These are phyloP conservation scores for Spilarctia lutea DNA, from an alignment of 2,888 invertebrate genomes.

Conservation along the genomic window DNA sequence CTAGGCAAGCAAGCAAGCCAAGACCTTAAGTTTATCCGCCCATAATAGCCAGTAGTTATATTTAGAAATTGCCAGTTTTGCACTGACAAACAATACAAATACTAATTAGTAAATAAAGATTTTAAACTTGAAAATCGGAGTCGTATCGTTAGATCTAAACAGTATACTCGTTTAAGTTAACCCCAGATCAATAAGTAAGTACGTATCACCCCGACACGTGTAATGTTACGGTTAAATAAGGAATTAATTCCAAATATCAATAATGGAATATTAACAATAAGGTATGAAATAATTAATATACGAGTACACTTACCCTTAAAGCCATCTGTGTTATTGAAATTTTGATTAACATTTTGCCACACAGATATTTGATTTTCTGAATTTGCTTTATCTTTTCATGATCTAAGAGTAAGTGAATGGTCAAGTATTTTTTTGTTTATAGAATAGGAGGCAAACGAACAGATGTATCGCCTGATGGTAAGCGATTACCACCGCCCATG, in stretches of 20 bases:
- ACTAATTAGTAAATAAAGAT: too few relatives aligned
- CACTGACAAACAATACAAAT: too few relatives aligned
- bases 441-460: too few relatives aligned
- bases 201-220: conserved; percentile 13
- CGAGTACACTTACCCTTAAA: not conserved
- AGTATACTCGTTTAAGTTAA: not conserved
- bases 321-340: not conserved
- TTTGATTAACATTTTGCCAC: not conserved
- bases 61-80: too few relatives aligned
- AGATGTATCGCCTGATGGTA: too few relatives aligned
- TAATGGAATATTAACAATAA: not conserved
- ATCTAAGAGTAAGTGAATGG: too few relatives aligned
- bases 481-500: too few relatives aligned
- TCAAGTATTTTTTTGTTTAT: too few relatives aligned
- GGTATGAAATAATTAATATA: not conserved
- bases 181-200: conserved; percentile 10
- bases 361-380: not conserved
- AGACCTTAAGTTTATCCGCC: too few relatives aligned
- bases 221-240: conserved; percentile 5
- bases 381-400: too few relatives aligned
- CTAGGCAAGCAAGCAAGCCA: too few relatives aligned
- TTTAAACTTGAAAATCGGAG: not conserved
- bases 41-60: too few relatives aligned
- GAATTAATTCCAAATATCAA: not conserved
- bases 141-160: conserved; percentile 7